These are phyloP conservation scores for Leptosomus discolor DNA, from an alignment of 2,113 vertebrate species.

Conservation along the genomic window DNA sequence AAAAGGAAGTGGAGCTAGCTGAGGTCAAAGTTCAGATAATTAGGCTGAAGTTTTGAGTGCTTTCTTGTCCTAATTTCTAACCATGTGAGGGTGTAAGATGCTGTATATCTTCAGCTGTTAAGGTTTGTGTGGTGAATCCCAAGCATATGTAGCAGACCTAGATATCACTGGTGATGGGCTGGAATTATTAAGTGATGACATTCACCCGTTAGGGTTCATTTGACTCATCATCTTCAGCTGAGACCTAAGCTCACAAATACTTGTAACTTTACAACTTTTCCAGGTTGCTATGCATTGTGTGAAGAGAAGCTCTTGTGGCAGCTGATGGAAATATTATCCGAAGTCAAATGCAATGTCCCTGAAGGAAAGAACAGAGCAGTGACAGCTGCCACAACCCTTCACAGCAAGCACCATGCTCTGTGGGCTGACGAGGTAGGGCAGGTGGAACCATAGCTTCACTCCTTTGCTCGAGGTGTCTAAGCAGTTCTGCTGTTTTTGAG, in stretches of 20 bases:
- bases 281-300: neutral
- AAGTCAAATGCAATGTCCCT: slow-evolving; percentile 1
- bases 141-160: neutral
- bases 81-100: neutral
- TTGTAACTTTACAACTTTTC: neutral
- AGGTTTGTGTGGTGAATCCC: neutral
- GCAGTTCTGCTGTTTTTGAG: neutral
- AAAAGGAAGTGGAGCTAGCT: neutral
- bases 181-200: neutral
- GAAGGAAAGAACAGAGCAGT: slow-evolving; percentile 12
- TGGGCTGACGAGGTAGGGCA: neutral
- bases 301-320: slow-evolving; percentile 49
- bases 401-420: neutral
- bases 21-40: neutral
- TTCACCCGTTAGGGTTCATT: neutral
- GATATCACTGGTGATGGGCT: neutral
- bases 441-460: neutral
- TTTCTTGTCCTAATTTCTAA: neutral
- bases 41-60: neutral
- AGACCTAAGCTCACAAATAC: neutral
- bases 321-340: slow-evolving; percentile 5
- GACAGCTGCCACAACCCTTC: slow-evolving; percentile 52
- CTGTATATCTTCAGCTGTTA: neutral
- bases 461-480: neutral
- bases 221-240: neutral